Percentiles rank a stretch among this genome's conserved stretches.
These are phyloP conservation scores for Neodiprion fabricii DNA, from an alignment of 1,140 invertebrate species.

Conservation along the genomic window DNA sequence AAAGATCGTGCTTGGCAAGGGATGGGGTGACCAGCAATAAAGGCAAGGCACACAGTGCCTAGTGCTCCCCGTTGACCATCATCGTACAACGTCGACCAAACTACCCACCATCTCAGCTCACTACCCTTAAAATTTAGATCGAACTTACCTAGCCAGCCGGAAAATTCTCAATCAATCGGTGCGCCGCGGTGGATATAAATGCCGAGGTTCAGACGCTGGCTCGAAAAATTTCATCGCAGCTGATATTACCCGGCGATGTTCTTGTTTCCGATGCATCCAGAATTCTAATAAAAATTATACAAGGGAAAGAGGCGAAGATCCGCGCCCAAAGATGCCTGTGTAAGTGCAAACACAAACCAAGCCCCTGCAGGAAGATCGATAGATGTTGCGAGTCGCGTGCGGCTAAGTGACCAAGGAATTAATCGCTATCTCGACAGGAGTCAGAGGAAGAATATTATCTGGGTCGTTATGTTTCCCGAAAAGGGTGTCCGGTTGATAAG, in stretches of 20 bases:
- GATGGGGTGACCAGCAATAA: conserved; percentile 26
- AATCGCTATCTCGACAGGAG: conserved; percentile 6
- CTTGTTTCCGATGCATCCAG: too few species aligned
- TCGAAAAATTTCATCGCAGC: too few species aligned
- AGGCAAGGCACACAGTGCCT: conserved; percentile 24
- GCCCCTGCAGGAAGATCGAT: background rate
- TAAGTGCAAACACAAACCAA: background rate
- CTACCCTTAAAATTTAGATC: conserved; percentile 14
- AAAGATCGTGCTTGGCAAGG: conserved; percentile 31
- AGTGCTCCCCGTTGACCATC: conserved; percentile 29
- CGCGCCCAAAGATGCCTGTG: background rate
- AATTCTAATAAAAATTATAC: too few species aligned
- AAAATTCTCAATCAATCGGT: conserved; percentile 8
- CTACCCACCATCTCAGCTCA: conserved; percentile 3
- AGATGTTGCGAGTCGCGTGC: conserved; percentile 1
- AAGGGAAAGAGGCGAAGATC: too few species aligned
- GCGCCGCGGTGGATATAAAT: background rate
- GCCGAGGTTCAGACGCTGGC: too few species aligned
- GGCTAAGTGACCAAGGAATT: conserved; percentile 4
- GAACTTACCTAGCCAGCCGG: conserved; percentile 8
- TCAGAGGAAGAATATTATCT: background rate
- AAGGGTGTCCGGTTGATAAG: background rate
- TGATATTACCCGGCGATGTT: too few species aligned
- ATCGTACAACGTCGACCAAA: background rate
- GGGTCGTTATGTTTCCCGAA: background rate